Percentiles rank a stretch among this genome's conserved stretches.
Conservation (phyloP, 2,888 invertebrate species). For the Dromius quadrimaculatus region DNA sequence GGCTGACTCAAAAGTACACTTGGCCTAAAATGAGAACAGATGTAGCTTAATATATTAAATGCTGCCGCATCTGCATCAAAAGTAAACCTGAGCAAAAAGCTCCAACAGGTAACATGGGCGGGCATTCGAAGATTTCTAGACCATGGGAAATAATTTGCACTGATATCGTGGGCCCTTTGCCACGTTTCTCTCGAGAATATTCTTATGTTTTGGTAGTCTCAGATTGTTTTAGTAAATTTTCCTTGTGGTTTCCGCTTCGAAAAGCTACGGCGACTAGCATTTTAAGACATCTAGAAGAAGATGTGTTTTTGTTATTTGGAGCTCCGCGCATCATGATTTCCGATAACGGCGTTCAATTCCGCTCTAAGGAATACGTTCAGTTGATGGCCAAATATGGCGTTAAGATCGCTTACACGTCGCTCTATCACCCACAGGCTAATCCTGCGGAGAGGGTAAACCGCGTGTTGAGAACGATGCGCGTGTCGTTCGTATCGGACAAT, state of each 20-base stretch:
- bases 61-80: neutral
- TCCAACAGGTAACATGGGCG: neutral
- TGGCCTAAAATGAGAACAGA: neutral
- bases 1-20: neutral
- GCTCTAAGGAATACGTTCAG: constrained; percentile 43
- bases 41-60: neutral
- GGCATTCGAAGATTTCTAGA: too few relatives aligned
- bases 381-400: constrained; percentile 50
- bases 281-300: too few relatives aligned
- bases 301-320: too few relatives aligned
- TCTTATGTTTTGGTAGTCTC: neutral
- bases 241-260: too few relatives aligned
- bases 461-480: constrained; percentile 54
- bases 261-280: too few relatives aligned
- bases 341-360: constrained; percentile 54
- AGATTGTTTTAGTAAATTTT: too few relatives aligned
- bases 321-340: neutral
- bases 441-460: constrained; percentile 58
- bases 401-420: constrained; percentile 50
- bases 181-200: neutral
- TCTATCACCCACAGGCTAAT: constrained; percentile 58
- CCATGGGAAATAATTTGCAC: constrained; percentile 10
- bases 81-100: neutral
- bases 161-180: constrained; percentile 3
- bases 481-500: too few relatives aligned